Conservation (phyloP, 2,797 vertebrate species). For the Pangasius larnaudii region DNA sequence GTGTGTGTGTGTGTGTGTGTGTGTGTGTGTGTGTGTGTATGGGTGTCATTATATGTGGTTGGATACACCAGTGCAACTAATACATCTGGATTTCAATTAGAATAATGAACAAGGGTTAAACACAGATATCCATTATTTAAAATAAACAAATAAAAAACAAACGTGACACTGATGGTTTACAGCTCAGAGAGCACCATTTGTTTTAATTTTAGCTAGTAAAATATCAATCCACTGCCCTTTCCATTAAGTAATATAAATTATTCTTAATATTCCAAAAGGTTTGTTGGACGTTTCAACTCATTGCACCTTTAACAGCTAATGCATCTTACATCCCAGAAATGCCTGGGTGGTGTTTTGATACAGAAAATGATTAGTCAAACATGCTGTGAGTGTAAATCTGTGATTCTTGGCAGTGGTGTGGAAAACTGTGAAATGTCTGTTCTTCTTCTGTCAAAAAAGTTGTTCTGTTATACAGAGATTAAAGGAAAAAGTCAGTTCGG, state of each 20-base stretch:
- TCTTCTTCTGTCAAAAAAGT: neutral
- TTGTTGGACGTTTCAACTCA: neutral
- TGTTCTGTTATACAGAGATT: neutral
- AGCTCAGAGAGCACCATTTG: neutral
- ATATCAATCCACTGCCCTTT: neutral
- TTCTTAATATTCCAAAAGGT: neutral
- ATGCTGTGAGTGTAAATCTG: constrained; percentile 5
- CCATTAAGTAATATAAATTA: constrained; percentile 3
- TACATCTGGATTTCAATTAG: neutral
- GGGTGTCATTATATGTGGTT: neutral
- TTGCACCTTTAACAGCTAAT: neutral
- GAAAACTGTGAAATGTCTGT: neutral
- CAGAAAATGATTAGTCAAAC: constrained; percentile 18
- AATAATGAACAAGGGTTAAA: neutral
- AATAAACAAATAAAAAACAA: neutral
- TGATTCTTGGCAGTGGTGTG: neutral
- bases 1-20: no score
- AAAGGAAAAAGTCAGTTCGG: neutral
- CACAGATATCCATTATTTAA: neutral
- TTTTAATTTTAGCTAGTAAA: neutral
- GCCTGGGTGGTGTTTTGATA: neutral
- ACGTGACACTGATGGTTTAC: neutral
- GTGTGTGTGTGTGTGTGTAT: no score
- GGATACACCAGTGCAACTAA: no score
- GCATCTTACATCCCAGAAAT: neutral